Evolutionary conservation across 2,113 vertebrate genomes (phyloP).

Genomic region (Apteryx mantelli): DNA sequence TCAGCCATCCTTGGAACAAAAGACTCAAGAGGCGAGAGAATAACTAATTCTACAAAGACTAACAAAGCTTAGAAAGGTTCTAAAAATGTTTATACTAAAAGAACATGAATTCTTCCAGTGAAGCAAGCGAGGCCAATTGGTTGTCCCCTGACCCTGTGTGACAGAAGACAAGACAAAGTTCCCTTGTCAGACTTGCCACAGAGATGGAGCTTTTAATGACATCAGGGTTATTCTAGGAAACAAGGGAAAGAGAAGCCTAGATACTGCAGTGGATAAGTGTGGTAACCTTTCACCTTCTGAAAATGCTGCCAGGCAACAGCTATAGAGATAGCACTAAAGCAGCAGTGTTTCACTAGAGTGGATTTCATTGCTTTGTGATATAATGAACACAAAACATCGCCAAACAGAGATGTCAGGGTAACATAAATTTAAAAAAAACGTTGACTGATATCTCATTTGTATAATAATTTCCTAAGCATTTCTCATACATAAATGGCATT

Average conservation of each 20-base stretch:
- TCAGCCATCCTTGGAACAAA: not conserved
- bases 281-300: slow-evolving; percentile 40
- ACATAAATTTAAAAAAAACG: not conserved
- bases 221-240: slow-evolving; percentile 16
- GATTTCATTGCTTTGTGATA: not conserved
- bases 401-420: not conserved
- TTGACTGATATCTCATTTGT: not conserved
- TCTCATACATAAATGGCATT: not conserved
- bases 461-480: not conserved
- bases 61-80: slow-evolving; percentile 30
- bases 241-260: not conserved
- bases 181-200: slow-evolving; percentile 30
- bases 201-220: not conserved
- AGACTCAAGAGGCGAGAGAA: not conserved
- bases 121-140: slow-evolving; percentile 4
- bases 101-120: slow-evolving; percentile 14
- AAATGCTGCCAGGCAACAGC: slow-evolving; percentile 23
- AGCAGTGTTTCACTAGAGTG: not conserved
- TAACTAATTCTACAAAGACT: slow-evolving; percentile 21
- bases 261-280: not conserved
- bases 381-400: not conserved
- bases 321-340: not conserved
- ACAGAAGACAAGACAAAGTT: slow-evolving; percentile 7
- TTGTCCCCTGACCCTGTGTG: not conserved
- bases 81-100: slow-evolving; percentile 4